Percentiles rank a stretch among this genome's conserved stretches.
Conservation (phyloP, 2,113 vertebrate genomes). For the Pagrus major region DNA sequence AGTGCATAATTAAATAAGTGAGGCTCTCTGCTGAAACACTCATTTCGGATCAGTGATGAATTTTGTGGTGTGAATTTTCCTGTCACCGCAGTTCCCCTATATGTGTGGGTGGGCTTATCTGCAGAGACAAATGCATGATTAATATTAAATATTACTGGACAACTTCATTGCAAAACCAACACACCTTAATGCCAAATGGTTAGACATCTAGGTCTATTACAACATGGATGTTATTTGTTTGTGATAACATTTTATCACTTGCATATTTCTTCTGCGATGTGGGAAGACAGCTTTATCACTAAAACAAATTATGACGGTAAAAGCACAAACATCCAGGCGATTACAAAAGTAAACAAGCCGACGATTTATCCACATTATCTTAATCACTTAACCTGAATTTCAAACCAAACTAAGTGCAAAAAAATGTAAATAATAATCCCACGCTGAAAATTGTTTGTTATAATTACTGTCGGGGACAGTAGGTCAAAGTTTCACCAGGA, state of each 20-base stretch:
- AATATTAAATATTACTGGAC: background rate
- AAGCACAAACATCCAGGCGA: background rate
- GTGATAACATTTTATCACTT: too few species aligned
- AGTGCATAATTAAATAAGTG: slow-evolving; percentile 12
- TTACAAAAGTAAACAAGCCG: background rate
- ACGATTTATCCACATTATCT: background rate
- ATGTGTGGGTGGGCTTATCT: background rate
- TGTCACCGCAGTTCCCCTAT: background rate
- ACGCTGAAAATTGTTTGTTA: background rate
- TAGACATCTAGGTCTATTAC: too few species aligned
- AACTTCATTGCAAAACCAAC: background rate
- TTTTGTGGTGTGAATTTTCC: slow-evolving; percentile 9
- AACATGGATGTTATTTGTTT: too few species aligned
- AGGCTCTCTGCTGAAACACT: slow-evolving; percentile 2
- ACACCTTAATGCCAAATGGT: background rate
- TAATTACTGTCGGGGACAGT: background rate
- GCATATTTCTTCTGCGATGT: too few species aligned
- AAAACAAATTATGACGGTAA: background rate
- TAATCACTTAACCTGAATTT: background rate
- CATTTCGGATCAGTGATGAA: background rate
- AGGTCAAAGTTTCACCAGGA: background rate
- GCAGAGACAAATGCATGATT: background rate
- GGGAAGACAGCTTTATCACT: background rate
- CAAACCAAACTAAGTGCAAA: background rate
- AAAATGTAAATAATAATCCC: background rate